Evolutionary conservation across 2,797 vertebrate genomes (phyloP).

Genomic region (Miichthys miiuy): DNA sequence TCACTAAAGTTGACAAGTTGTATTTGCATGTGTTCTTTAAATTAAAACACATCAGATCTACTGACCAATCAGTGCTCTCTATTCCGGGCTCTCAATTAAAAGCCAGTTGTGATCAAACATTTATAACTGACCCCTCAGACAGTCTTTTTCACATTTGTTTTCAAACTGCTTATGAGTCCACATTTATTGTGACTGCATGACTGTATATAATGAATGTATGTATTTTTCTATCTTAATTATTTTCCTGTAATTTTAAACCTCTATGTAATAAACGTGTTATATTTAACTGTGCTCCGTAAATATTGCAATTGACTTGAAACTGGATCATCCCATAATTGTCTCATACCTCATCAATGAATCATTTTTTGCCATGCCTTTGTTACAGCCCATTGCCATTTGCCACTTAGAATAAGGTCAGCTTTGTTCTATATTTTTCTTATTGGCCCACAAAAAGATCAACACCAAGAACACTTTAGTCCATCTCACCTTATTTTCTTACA

Average conservation of each 20-base stretch:
- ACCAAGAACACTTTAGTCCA: too few relatives aligned
- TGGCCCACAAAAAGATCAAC: neutral
- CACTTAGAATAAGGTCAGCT: neutral
- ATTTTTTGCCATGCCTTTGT: neutral
- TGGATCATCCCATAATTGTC: neutral
- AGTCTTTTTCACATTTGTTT: neutral
- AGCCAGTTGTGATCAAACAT: too few relatives aligned
- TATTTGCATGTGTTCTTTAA: neutral
- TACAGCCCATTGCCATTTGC: neutral
- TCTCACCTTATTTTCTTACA: too few relatives aligned
- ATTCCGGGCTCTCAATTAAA: neutral
- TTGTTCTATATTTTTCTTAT: neutral
- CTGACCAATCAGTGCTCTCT: neutral
- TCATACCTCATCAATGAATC: neutral
- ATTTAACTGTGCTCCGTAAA: neutral
- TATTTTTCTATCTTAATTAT: neutral
- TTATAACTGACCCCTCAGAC: neutral
- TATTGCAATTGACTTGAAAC: neutral
- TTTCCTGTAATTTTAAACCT: neutral
- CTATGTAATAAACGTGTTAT: neutral
- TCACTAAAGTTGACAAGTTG: neutral
- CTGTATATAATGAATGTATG: neutral
- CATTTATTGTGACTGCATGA: neutral
- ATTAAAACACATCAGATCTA: neutral
- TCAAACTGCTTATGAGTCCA: neutral